A percentile compares a stretch with the other conserved stretches of the same genome.
Evolutionary conservation across 2,113 vertebrate genomes (phyloP).

Genomic region (Hippolais icterina): DNA sequence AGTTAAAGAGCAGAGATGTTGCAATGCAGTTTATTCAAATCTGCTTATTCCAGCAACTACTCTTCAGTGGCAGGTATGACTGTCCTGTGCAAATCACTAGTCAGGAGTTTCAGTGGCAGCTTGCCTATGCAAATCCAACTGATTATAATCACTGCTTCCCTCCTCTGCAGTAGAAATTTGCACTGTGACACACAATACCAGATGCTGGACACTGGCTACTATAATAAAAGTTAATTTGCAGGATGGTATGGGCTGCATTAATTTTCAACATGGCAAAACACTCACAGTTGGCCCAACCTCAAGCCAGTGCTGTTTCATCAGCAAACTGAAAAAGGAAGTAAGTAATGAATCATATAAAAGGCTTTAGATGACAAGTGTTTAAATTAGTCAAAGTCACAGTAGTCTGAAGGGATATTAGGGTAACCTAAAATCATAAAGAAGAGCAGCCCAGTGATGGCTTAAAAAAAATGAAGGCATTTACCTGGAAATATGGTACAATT

Average conservation of each 20-base stretch:
- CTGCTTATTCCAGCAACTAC: conserved; percentile 4
- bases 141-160: not conserved
- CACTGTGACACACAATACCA: not conserved
- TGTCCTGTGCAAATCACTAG: not conserved
- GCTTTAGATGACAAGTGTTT: not conserved
- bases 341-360: conserved; percentile 16
- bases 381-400: not conserved
- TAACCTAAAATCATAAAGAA: not conserved
- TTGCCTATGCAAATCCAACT: not conserved
- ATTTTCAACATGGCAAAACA: not conserved
- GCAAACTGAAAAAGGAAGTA: conserved; percentile 28
- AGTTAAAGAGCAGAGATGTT: not conserved
- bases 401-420: not conserved
- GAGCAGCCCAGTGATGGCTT: not conserved
- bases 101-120: not conserved
- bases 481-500: not conserved
- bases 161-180: not conserved
- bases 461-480: not conserved
- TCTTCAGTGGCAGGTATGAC: not conserved
- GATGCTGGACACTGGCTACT: conserved; percentile 35
- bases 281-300: not conserved
- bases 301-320: conserved; percentile 29
- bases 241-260: not conserved
- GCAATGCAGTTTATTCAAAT: not conserved
- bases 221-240: conserved; percentile 57